These are phyloP conservation scores for Heliconius eleuchia DNA, from an alignment of 1,140 invertebrate species.

Conservation along the genomic window DNA sequence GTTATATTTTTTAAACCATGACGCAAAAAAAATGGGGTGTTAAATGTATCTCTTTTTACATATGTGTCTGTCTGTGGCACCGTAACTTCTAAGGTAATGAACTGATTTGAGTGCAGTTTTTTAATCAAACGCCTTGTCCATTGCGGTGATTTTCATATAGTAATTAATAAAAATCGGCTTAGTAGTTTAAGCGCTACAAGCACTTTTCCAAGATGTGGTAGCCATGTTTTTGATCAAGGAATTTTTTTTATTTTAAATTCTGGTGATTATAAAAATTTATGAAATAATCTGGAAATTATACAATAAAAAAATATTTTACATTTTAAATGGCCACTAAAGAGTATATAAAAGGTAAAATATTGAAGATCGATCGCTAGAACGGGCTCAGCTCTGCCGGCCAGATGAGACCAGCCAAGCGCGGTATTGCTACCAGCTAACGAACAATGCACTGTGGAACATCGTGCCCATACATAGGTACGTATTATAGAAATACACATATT, in stretches of 20 bases:
- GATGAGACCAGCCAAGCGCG: slow-evolving; percentile 13
- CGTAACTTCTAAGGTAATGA: too few species aligned
- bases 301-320: not conserved
- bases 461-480: not conserved
- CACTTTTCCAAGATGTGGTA: too few species aligned
- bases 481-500: not conserved
- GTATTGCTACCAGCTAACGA: slow-evolving; percentile 21
- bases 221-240: too few species aligned
- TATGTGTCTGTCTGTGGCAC: too few species aligned
- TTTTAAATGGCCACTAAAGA: not conserved
- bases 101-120: too few species aligned
- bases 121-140: too few species aligned
- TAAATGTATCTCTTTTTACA: too few species aligned
- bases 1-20: not conserved
- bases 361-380: slow-evolving; percentile 20
- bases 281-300: not conserved
- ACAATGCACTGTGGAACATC: slow-evolving; percentile 12
- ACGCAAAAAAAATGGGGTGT: too few species aligned
- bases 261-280: not conserved
- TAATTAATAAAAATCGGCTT: too few species aligned
- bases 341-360: slow-evolving; percentile 25
- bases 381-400: slow-evolving; percentile 23
- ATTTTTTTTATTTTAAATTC: too few species aligned
- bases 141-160: too few species aligned
- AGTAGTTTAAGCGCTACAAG: too few species aligned